Percentiles rank a stretch among this genome's conserved stretches.
phyloP scores from a whole-genome alignment of 2,113 vertebrate species.

The Pseudorasbora parva region DNA sequence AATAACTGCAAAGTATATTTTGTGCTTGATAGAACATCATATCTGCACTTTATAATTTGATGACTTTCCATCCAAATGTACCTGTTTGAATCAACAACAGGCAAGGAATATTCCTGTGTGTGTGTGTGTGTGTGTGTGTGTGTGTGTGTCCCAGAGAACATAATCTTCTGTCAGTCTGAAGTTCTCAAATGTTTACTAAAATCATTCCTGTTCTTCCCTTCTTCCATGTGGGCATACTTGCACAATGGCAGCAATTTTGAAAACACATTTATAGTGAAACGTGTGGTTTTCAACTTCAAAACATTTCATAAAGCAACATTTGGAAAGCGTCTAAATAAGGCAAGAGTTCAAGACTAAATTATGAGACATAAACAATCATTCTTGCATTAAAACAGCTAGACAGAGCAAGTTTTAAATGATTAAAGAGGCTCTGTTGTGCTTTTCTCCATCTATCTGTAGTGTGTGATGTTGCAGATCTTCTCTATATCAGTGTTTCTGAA shows the following conservation, averaged over 20 bases:
- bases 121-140: constrained; percentile 7
- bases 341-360: too few relatives aligned
- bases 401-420: too few relatives aligned
- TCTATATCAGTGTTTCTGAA: too few relatives aligned
- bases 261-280: background rate
- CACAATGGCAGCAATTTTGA: background rate
- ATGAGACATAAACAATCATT: too few relatives aligned
- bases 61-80: constrained; percentile 23
- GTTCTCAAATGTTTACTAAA: constrained; percentile 6
- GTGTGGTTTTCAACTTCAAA: background rate
- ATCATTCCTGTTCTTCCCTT: background rate
- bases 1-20: constrained; percentile 47
- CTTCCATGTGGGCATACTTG: background rate
- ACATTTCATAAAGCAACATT: background rate
- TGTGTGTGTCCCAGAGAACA: background rate
- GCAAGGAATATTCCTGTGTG: background rate
- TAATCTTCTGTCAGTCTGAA: background rate
- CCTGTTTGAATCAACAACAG: constrained; percentile 16
- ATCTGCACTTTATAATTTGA: constrained; percentile 44
- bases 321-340: background rate
- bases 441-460: too few relatives aligned
- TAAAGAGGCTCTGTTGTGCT: too few relatives aligned
- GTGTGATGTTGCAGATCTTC: too few relatives aligned
- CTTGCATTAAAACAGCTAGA: too few relatives aligned
- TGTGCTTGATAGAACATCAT: constrained; percentile 57